phyloP scores from a whole-genome alignment of 2,113 vertebrate species.

The Poicephalus meyeri region DNA sequence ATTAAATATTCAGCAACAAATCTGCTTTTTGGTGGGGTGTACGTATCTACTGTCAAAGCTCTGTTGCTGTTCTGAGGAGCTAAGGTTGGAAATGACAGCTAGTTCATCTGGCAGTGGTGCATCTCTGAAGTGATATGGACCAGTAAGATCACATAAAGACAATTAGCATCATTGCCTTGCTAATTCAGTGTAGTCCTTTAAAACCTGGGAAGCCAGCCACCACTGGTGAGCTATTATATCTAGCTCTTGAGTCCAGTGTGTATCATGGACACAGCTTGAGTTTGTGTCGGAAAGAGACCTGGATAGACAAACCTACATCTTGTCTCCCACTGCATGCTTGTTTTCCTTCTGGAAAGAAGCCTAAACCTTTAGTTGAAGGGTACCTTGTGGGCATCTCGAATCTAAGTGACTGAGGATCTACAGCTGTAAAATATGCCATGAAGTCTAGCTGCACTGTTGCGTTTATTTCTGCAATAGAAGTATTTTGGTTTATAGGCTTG shows the following conservation, averaged over 20 bases:
- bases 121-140: neutral
- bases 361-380: neutral
- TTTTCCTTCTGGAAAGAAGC: neutral
- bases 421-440: neutral
- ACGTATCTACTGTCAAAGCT: neutral
- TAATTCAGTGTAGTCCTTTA: neutral
- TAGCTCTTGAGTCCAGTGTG: neutral
- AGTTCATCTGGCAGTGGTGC: neutral
- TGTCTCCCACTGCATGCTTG: neutral
- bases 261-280: neutral
- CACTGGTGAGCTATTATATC: neutral
- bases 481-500: neutral
- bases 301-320: neutral
- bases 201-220: neutral
- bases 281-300: neutral
- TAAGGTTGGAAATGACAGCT: neutral
- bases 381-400: fast-evolving
- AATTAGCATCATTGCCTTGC: neutral
- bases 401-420: neutral
- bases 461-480: neutral
- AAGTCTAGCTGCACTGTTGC: neutral
- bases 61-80: neutral
- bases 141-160: neutral
- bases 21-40: neutral
- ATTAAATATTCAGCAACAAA: neutral